These are phyloP conservation scores for Trichopria drosophilae DNA, from an alignment of 2,888 invertebrate species.

Conservation along the genomic window DNA sequence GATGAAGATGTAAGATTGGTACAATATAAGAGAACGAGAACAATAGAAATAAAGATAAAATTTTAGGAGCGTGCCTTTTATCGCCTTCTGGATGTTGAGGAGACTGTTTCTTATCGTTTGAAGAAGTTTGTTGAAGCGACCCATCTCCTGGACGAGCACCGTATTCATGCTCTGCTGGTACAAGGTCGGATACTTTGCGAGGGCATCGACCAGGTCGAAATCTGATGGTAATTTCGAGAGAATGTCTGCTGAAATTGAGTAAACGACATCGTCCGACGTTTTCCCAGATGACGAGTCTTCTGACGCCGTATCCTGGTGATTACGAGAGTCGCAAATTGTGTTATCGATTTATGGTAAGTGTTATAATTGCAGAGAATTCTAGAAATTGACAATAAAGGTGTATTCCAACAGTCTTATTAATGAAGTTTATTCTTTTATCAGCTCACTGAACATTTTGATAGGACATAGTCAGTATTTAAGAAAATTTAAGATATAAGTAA, in stretches of 20 bases:
- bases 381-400: too few species aligned
- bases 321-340: conserved; percentile 68
- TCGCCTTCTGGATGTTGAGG: conserved; percentile 82
- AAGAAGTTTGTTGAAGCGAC: conserved; percentile 75
- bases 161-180: conserved; percentile 92
- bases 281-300: conserved; percentile 64
- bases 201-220: conserved; percentile 69
- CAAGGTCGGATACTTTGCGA: conserved; percentile 72
- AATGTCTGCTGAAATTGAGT: conserved; percentile 79
- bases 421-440: too few species aligned
- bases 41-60: neutral
- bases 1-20: neutral
- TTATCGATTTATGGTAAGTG: neutral
- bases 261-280: conserved; percentile 79
- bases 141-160: conserved; percentile 85
- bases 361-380: too few species aligned
- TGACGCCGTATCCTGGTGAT: conserved; percentile 65
- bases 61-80: too few species aligned
- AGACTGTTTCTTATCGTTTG: conserved; percentile 74
- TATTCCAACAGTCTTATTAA: too few species aligned
- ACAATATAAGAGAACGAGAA: neutral
- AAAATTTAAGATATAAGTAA: too few species aligned
- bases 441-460: too few species aligned
- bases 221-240: conserved; percentile 74
- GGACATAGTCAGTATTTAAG: too few species aligned